phyloP scores from a whole-genome alignment of 1,140 invertebrate genomes.

The Lepidurus apus region DNA sequence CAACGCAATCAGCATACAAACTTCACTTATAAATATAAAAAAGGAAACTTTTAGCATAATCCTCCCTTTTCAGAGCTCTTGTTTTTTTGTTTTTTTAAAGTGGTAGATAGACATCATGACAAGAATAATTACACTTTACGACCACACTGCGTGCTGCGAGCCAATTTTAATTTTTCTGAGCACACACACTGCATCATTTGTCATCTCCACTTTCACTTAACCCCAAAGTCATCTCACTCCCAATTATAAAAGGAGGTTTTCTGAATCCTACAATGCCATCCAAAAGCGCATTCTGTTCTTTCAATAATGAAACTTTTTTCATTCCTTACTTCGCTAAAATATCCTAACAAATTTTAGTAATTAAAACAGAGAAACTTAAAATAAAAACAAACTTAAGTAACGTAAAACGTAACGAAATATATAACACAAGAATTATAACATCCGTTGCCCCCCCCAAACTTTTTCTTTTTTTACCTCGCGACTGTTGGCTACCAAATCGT shows the following conservation, averaged over 20 bases:
- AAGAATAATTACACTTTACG: background rate
- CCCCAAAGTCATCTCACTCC: background rate
- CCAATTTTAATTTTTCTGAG: background rate
- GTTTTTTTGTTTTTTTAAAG: background rate
- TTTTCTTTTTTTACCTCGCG: constrained; percentile 12
- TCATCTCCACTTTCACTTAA: background rate
- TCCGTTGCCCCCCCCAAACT: background rate
- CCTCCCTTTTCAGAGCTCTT: background rate
- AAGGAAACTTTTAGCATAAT: background rate
- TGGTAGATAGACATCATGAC: background rate
- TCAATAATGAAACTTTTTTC: no score
- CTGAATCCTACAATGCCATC: no score
- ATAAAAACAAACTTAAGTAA: background rate
- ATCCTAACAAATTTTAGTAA: no score
- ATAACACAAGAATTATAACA: no score
- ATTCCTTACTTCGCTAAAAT: no score
- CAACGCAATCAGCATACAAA: constrained; percentile 10
- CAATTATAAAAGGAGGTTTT: background rate
- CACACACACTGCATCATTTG: background rate
- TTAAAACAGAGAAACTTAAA: background rate
- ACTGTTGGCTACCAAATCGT: background rate
- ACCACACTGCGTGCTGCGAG: background rate
- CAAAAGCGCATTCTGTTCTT: no score
- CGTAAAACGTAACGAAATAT: background rate
- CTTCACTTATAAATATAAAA: constrained; percentile 8